Evolutionary conservation across 2,113 vertebrate species (phyloP).

Genomic region (Psittacus erithacus): DNA sequence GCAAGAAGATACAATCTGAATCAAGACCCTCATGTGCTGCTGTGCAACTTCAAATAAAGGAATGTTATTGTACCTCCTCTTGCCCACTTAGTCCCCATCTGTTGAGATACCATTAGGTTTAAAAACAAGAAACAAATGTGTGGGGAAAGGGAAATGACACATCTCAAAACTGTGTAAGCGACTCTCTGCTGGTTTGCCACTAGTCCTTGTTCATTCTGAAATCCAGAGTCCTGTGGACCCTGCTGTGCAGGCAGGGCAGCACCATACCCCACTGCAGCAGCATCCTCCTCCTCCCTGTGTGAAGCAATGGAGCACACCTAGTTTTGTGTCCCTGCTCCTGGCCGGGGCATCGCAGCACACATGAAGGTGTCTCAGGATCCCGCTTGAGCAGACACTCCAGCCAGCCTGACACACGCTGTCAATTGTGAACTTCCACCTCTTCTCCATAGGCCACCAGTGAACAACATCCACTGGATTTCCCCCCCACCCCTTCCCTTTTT

Average conservation of each 20-base stretch:
- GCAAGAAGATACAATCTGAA: slow-evolving; percentile 38
- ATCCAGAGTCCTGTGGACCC: not conserved
- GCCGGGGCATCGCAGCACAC: not conserved
- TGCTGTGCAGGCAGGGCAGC: not conserved
- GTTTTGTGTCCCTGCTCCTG: not conserved
- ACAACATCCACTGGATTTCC: not conserved
- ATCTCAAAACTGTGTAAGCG: slow-evolving; percentile 77
- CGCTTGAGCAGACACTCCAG: not conserved
- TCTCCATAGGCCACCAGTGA: not conserved
- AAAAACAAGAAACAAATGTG: slow-evolving; percentile 39
- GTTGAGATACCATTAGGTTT: slow-evolving; percentile 54
- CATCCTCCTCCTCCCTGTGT: fast-evolving
- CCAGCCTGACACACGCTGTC: not conserved
- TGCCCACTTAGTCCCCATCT: slow-evolving; percentile 67
- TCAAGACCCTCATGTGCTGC: not conserved
- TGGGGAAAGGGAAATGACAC: slow-evolving; percentile 52
- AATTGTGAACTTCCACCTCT: not conserved
- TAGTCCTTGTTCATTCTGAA: slow-evolving; percentile 63
- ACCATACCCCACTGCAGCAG: fast-evolving
- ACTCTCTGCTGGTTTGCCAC: slow-evolving; percentile 76
- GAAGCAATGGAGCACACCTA: not conserved
- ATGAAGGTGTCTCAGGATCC: not conserved
- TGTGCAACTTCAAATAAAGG: slow-evolving; percentile 13
- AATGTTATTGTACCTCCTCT: slow-evolving; percentile 41
- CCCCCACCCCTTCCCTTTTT: not conserved